Evolutionary conservation across 1,140 invertebrate genomes (phyloP).

Genomic region (Heliconius congener): DNA sequence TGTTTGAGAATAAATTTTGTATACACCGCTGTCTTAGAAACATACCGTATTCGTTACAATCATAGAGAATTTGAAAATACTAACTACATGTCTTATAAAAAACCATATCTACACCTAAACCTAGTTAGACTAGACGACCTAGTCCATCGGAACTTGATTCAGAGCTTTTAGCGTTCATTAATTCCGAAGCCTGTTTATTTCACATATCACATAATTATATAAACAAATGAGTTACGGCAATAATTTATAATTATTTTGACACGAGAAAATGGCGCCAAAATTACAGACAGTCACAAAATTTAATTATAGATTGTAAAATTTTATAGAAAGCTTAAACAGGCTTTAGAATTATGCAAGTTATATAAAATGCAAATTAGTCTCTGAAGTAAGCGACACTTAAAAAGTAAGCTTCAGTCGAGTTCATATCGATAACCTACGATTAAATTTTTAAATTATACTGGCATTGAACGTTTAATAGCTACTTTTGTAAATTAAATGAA

Average conservation of each 20-base stretch:
- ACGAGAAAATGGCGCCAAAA: constrained; percentile 13
- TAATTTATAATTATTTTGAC: constrained; percentile 5
- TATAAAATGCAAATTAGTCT: constrained; percentile 47
- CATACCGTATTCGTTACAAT: constrained; percentile 57
- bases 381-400: constrained; percentile 45
- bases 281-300: not conserved
- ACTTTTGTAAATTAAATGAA: constrained; percentile 10
- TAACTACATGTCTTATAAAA: constrained; percentile 76
- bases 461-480: constrained; percentile 29
- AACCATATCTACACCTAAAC: constrained; percentile 77
- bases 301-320: not conserved
- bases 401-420: constrained; percentile 49
- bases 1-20: constrained; percentile 66
- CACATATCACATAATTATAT: not conserved
- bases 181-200: constrained; percentile 26
- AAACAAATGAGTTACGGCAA: not conserved
- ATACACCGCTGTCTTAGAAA: constrained; percentile 61
- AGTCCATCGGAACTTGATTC: constrained; percentile 67
- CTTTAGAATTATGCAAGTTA: constrained; percentile 35
- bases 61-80: constrained; percentile 74
- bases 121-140: constrained; percentile 70
- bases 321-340: constrained; percentile 24
- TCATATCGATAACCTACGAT: constrained; percentile 44
- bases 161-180: constrained; percentile 34
- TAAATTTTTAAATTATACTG: constrained; percentile 41